These are phyloP conservation scores for Ciconia boyciana DNA, from an alignment of 2,113 vertebrate species.

Conservation along the genomic window DNA sequence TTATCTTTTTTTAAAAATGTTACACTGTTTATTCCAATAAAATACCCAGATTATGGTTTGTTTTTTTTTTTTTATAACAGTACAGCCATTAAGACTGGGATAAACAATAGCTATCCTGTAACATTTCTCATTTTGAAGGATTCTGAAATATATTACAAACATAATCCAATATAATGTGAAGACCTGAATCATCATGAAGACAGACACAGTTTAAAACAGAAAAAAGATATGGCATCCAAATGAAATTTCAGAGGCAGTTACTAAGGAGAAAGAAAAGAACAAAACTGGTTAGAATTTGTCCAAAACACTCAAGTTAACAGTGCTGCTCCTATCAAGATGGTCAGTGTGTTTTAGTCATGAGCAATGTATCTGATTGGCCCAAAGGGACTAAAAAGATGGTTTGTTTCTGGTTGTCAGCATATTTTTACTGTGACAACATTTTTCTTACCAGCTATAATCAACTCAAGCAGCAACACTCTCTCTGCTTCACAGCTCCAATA, in stretches of 20 bases:
- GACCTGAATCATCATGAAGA: background rate
- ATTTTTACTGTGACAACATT: slow-evolving; percentile 13
- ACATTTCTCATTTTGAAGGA: background rate
- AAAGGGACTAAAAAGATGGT: background rate
- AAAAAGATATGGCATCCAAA: background rate
- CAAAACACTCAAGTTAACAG: background rate
- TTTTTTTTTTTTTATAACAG: background rate
- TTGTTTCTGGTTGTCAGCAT: slow-evolving; percentile 29
- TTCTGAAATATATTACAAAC: background rate
- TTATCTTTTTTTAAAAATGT: background rate
- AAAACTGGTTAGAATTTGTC: background rate
- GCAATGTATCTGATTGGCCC: background rate
- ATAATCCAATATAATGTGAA: background rate
- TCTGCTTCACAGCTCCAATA: slow-evolving; percentile 7
- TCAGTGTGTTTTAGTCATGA: background rate
- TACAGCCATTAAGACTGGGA: background rate
- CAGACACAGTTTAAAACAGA: background rate
- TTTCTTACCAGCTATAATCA: slow-evolving; percentile 9
- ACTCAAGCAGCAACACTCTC: background rate
- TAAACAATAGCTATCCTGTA: background rate
- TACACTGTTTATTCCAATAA: background rate
- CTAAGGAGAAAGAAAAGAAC: background rate
- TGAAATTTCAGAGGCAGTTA: background rate
- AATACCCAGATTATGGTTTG: background rate
- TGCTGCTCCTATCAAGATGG: background rate